A percentile compares a stretch with the other conserved stretches of the same genome.
Evolutionary conservation across 2,797 vertebrate species (phyloP).

Genomic region (Rhinoraja longicauda): DNA sequence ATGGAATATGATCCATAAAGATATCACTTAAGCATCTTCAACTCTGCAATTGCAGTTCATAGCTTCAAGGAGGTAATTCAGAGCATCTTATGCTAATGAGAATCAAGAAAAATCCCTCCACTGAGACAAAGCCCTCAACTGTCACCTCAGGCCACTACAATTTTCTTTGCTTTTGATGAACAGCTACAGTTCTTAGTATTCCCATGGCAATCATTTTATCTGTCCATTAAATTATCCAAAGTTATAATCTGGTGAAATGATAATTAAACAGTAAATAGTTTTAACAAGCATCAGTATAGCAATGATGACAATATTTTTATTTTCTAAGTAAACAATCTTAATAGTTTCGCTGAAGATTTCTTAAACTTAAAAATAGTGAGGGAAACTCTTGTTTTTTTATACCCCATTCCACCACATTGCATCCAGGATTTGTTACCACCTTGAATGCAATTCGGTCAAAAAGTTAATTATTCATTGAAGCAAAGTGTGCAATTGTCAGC

Average conservation of each 20-base stretch:
- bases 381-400: not conserved
- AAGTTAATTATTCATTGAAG: not conserved
- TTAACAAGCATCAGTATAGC: not conserved
- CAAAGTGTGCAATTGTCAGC: not conserved
- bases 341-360: not conserved
- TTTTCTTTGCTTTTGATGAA: not conserved
- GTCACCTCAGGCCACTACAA: not conserved
- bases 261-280: not conserved
- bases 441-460: not conserved
- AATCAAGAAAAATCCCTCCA: not conserved
- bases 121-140: not conserved
- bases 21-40: not conserved
- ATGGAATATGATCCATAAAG: not conserved
- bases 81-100: not conserved
- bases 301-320: not conserved
- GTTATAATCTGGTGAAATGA: not conserved
- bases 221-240: not conserved
- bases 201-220: too few relatives aligned
- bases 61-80: not conserved
- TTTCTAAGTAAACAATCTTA: not conserved
- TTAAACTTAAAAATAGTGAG: not conserved
- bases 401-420: not conserved
- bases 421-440: not conserved
- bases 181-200: not conserved
- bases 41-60: not conserved